Evolutionary conservation across 23 tunicate species (phyloP), one percentile per base, ranked within the genome.

Genomic region (Trididemnum miniatum): DNA sequence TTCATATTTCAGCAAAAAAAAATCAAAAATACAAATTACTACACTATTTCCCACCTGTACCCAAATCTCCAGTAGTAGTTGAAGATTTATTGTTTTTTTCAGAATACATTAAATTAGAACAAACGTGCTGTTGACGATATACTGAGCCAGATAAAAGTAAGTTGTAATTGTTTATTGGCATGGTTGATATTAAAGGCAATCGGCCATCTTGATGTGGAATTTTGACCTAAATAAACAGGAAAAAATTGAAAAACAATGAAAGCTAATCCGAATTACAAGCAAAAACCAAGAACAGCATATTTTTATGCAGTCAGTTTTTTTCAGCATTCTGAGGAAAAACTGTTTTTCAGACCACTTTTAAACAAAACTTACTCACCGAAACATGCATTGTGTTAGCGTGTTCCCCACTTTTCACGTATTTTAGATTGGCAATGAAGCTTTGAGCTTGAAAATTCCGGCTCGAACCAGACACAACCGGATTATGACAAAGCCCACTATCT

Each of bases 191-290:
- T 9, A 96, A 65, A 0, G 99, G 99, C 27, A 96, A 76, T 26
- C 96, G 71, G 20, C 99, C 99, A 66, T 96, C 99, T 85, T 96
- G 97, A 52, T 96, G 99, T 35, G 99, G 99, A 51, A 96, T 89
- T 87, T 96, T 91, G 0, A 93, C 98, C 98, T 93, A 64, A 65
- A 71, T 18, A 49, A 49, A 9, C n/a, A n/a, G n/a, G n/a, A n/a
- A n/a, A n/a, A n/a, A 44, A 44, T 44, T 44, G 54, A 44, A 44
- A 15, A 7, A 44, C 12, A 44, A 44, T 44, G 54, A 7, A 44
- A 44, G 54, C 9, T 15, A n/a, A n/a, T n/a, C n/a, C n/a, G n/a
- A n/a, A n/a, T n/a, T n/a, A n/a, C n/a, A n/a, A n/a, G n/a, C n/a
- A n/a, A n/a, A n/a, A n/a, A n/a, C n/a, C n/a, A n/a, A n/a, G n/a